These are phyloP conservation scores for Dipodomys merriami DNA, from an alignment of 2,113 vertebrate species.

Conservation along the genomic window DNA sequence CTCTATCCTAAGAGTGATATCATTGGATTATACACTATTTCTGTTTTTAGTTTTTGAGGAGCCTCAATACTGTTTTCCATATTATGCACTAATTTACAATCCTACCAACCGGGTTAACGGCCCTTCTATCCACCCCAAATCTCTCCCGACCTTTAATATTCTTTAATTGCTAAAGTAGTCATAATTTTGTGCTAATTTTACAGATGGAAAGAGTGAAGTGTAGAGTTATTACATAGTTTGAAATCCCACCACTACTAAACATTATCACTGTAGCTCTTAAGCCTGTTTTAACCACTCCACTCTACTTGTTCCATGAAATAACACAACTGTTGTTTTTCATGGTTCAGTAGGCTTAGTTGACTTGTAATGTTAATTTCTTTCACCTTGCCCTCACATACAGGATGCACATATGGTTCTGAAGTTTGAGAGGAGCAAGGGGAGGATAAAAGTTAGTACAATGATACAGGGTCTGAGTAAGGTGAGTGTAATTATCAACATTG, in stretches of 20 bases:
- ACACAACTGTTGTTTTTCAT: not conserved
- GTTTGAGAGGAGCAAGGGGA: not conserved
- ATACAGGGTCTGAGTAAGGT: not conserved
- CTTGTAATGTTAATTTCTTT: slow-evolving; percentile 33
- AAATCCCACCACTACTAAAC: not conserved
- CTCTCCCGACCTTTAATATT: not conserved
- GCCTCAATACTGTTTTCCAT: too few species aligned
- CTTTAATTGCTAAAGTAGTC: not conserved
- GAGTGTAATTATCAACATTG: not conserved
- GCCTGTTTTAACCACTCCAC: not conserved
- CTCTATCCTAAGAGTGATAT: too few species aligned
- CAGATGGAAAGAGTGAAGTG: not conserved
- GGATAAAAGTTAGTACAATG: not conserved
- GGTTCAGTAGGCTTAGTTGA: not conserved
- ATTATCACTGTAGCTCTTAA: not conserved
- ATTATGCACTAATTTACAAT: too few species aligned
- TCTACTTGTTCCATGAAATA: not conserved
- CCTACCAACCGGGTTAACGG: too few species aligned
- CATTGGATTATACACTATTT: too few species aligned
- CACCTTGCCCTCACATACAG: not conserved
- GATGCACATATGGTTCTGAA: not conserved
- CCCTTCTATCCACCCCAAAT: too few species aligned
- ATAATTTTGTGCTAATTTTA: not conserved
- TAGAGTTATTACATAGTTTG: not conserved
- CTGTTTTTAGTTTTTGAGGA: too few species aligned